A percentile compares a stretch with the other conserved stretches of the same genome.
Evolutionary conservation across 2,888 invertebrate genomes (phyloP).

Genomic region (Drosophila limbata): DNA sequence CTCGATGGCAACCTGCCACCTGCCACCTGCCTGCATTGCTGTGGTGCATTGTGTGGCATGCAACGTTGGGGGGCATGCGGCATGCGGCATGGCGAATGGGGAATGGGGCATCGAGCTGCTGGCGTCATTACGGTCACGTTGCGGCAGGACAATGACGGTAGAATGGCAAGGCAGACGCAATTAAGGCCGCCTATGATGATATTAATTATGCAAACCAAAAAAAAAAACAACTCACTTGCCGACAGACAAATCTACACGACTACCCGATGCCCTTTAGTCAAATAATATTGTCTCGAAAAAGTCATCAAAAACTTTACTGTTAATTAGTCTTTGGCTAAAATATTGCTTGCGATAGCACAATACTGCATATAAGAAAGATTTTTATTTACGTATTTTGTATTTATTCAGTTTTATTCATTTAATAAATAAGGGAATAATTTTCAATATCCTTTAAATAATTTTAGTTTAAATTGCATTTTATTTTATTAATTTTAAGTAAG

Average conservation of each 20-base stretch:
- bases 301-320: too few relatives aligned
- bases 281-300: too few relatives aligned
- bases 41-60: neutral
- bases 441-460: too few relatives aligned
- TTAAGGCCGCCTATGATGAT: constrained; percentile 70
- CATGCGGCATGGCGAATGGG: constrained; percentile 2
- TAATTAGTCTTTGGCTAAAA: too few relatives aligned
- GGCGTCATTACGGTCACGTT: constrained; percentile 68
- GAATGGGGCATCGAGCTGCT: constrained; percentile 41
- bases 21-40: constrained; percentile 15
- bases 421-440: too few relatives aligned
- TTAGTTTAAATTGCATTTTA: too few relatives aligned
- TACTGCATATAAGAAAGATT: too few relatives aligned
- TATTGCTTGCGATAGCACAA: too few relatives aligned
- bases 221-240: neutral
- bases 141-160: constrained; percentile 54
- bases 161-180: constrained; percentile 46
- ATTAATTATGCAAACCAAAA: constrained; percentile 71
- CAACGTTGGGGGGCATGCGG: too few relatives aligned
- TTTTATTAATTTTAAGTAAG: too few relatives aligned
- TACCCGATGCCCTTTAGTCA: neutral
- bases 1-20: constrained; percentile 11
- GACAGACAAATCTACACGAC: neutral
- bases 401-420: too few relatives aligned
- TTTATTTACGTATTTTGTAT: too few relatives aligned